Conservation (phyloP, 1,140 invertebrate species). For the Drosophila orosa region DNA sequence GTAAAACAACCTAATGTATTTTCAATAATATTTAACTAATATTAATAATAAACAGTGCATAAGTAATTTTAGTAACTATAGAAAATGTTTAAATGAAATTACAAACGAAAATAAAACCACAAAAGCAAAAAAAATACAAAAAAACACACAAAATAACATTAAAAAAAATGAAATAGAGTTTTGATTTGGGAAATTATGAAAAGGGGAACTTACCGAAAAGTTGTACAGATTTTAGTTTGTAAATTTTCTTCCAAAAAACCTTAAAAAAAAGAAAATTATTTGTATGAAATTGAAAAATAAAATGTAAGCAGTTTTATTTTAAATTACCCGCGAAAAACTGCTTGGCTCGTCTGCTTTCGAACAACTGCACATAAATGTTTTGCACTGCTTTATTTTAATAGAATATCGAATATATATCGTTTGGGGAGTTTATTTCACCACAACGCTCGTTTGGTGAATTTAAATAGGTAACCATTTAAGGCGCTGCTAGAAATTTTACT, state of each 20-base stretch:
- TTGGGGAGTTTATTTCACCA: too few species aligned
- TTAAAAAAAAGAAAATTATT: too few species aligned
- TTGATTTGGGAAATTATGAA: neutral
- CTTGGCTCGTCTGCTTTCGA: neutral
- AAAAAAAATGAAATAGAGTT: neutral
- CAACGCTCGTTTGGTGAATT: too few species aligned
- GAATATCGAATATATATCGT: too few species aligned
- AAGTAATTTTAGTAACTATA: slow-evolving; percentile 84
- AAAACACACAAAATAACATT: slow-evolving; percentile 23
- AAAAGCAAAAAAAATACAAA: slow-evolving; percentile 30
- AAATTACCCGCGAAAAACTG: neutral
- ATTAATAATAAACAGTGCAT: slow-evolving; percentile 81
- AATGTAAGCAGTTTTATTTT: neutral
- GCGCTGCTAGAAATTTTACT: too few species aligned
- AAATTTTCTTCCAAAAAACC: neutral
- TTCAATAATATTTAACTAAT: slow-evolving; percentile 83
- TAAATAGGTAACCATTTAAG: too few species aligned
- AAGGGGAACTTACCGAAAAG: neutral
- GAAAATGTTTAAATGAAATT: slow-evolving; percentile 84
- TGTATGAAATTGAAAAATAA: neutral
- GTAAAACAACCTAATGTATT: slow-evolving; percentile 82
- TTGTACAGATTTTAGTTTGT: neutral
- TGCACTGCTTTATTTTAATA: neutral
- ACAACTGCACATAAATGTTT: neutral
- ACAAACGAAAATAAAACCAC: slow-evolving; percentile 79